These are phyloP conservation scores for Ctenochaetus hawaiiensis DNA, from an alignment of 2,797 vertebrate species.

Conservation along the genomic window DNA sequence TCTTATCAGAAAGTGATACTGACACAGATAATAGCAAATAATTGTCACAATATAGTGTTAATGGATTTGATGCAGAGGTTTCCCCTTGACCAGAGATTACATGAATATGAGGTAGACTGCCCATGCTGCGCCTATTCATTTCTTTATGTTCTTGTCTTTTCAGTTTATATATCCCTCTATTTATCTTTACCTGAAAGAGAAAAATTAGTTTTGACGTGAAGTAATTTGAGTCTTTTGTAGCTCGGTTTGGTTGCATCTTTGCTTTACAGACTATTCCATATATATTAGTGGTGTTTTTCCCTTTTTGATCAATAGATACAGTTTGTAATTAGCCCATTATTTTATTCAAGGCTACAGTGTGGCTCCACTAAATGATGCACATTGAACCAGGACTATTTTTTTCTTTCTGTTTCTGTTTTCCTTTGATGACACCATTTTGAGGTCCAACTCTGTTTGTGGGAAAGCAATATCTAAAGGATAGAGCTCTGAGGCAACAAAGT, in stretches of 20 bases:
- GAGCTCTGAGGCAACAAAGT: slow-evolving; percentile 53
- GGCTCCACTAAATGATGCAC: background rate
- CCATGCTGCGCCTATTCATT: background rate
- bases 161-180: background rate
- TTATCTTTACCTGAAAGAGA: background rate
- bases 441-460: slow-evolving; percentile 54
- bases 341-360: background rate
- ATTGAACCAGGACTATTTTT: background rate
- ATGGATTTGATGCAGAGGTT: background rate
- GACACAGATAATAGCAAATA: background rate
- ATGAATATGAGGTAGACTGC: background rate
- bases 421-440: slow-evolving; percentile 41
- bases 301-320: slow-evolving; percentile 8
- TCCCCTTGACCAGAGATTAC: too few species aligned
- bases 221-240: too few species aligned
- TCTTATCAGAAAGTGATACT: background rate
- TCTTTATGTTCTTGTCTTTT: background rate
- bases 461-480: slow-evolving; percentile 45
- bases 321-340: slow-evolving; percentile 5
- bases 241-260: slow-evolving; percentile 3
- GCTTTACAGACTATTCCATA: background rate
- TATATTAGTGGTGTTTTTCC: background rate
- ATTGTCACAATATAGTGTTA: background rate
- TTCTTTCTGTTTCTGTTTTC: slow-evolving; percentile 23
- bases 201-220: too few species aligned